A percentile compares a stretch with the other conserved stretches of the same genome.
Conservation (phyloP, 30 jellyfish, hydroid and myxozoan genomes). For the Nemopilema nomurai region DNA sequence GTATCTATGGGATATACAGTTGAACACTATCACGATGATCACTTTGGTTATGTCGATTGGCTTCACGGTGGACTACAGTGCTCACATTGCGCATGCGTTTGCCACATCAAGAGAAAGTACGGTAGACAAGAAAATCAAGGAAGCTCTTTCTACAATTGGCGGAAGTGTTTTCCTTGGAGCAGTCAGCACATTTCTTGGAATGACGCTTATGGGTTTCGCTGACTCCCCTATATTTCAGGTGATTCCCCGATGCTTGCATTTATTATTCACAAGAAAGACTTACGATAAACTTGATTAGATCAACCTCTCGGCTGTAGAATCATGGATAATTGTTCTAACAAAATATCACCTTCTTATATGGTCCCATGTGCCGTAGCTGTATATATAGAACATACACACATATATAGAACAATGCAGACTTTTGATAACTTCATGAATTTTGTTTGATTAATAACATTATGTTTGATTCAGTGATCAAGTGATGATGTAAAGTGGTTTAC, state of each 20-base stretch:
- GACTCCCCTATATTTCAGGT: constrained; percentile 54
- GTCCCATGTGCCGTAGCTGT: no score
- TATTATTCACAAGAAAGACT: not conserved
- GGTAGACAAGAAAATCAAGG: constrained; percentile 25
- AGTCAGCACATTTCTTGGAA: constrained; percentile 68
- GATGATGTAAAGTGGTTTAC: no score
- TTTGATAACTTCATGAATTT: no score
- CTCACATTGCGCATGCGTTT: constrained; percentile 70
- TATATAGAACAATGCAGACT: no score
- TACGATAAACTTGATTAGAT: not conserved
- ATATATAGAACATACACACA: no score
- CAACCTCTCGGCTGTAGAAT: not conserved
- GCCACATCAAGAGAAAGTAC: constrained; percentile 40
- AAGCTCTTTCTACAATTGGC: constrained; percentile 54
- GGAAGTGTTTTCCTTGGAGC: constrained; percentile 67
- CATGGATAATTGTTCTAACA: not conserved
- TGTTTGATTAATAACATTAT: no score
- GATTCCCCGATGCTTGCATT: no score
- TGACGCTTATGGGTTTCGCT: constrained; percentile 64
- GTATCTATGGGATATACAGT: constrained; percentile 60
- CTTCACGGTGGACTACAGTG: constrained; percentile 63
- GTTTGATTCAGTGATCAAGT: no score
- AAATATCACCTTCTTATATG: no score
- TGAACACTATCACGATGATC: constrained; percentile 45
- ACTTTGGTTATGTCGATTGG: constrained; percentile 58